Conservation (phyloP, 1,140 invertebrate species). For the Drosophila hydei region DNA sequence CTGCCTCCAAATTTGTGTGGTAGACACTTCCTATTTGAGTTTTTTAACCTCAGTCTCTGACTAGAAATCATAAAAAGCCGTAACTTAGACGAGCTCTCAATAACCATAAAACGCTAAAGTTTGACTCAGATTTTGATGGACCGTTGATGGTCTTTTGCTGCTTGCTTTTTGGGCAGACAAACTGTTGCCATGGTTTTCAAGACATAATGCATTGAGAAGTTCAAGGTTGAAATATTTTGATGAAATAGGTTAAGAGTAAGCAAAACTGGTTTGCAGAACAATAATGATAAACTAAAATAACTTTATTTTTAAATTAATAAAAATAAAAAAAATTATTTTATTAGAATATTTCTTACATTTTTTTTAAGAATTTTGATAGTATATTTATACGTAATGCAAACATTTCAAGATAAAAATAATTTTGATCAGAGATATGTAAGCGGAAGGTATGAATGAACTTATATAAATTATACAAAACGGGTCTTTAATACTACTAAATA, state of each 20-base stretch:
- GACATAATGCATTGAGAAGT: slow-evolving; percentile 4
- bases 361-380: too few relatives aligned
- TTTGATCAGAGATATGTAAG: too few relatives aligned
- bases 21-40: slow-evolving; percentile 44
- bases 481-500: too few relatives aligned
- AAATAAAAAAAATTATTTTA: too few relatives aligned
- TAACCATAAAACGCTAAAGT: slow-evolving; percentile 20
- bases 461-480: too few relatives aligned
- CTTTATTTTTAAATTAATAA: neutral
- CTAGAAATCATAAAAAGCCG: slow-evolving; percentile 15
- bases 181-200: slow-evolving; percentile 10
- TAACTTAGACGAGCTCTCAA: slow-evolving; percentile 27
- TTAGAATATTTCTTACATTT: too few relatives aligned
- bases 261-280: neutral
- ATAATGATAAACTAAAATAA: neutral
- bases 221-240: slow-evolving; percentile 19
- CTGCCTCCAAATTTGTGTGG: slow-evolving; percentile 17
- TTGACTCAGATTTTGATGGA: slow-evolving; percentile 12
- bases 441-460: too few relatives aligned
- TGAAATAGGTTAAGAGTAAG: neutral
- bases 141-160: too few relatives aligned
- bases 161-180: slow-evolving; percentile 1
- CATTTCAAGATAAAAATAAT: too few relatives aligned
- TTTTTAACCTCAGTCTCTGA: slow-evolving; percentile 37
- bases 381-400: too few relatives aligned